phyloP scores from a whole-genome alignment of 2,113 vertebrate genomes.

The Megaleporinus macrocephalus region DNA sequence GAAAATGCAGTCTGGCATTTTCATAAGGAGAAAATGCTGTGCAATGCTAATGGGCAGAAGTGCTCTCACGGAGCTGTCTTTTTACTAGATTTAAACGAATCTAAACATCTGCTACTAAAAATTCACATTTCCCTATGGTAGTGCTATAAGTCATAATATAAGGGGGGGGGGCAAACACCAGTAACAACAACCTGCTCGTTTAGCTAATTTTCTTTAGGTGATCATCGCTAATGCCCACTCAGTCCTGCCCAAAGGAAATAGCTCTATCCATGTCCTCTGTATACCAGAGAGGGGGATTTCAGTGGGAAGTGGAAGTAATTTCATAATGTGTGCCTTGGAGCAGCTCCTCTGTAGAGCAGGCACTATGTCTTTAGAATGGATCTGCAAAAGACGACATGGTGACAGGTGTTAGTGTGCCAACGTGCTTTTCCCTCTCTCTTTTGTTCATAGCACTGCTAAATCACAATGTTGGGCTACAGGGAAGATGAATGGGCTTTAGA shows the following conservation, averaged over 20 bases:
- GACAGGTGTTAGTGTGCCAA: neutral
- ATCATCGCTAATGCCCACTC: neutral
- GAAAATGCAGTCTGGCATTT: neutral
- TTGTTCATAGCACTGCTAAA: slow-evolving; percentile 60
- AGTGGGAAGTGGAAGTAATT: neutral
- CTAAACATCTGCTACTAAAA: slow-evolving; percentile 10
- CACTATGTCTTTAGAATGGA: slow-evolving; percentile 26
- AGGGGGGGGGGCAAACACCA: neutral
- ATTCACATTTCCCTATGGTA: neutral
- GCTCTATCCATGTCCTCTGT: neutral
- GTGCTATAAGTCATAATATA: too few species aligned
- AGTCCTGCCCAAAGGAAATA: neutral
- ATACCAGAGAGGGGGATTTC: neutral
- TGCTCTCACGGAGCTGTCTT: neutral
- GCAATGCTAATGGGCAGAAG: slow-evolving; percentile 7
- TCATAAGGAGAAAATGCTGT: neutral
- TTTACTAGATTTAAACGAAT: neutral
- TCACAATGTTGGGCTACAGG: slow-evolving; percentile 51
- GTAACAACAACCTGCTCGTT: neutral
- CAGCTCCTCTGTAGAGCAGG: neutral
- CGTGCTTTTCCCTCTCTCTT: slow-evolving; percentile 50
- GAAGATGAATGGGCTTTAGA: slow-evolving; percentile 65
- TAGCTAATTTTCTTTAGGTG: neutral
- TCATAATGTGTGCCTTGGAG: neutral
- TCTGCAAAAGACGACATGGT: slow-evolving; percentile 51